Base-by-base conservation (phyloP, 2,888 invertebrate genomes). In the Venusia cambrica region DNA sequence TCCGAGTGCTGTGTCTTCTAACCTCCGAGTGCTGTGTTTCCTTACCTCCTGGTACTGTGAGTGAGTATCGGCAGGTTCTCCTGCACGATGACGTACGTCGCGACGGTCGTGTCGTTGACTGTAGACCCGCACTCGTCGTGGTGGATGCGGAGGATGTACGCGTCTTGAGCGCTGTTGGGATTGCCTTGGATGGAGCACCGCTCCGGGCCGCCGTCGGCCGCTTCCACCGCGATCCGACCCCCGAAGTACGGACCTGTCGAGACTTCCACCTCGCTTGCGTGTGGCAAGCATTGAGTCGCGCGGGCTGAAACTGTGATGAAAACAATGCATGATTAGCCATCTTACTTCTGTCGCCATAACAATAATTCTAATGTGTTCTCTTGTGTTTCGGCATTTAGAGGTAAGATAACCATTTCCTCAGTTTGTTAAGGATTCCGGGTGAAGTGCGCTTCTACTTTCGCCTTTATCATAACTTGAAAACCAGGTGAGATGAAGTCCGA, bases 1-100 rank as follows among this genome's bases (percentile, higher is more conserved):
- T n/a, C n/a, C n/a, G n/a, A n/a, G n/a, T n/a, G n/a, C n/a, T n/a
- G n/a, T 19, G 8, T 1, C 2, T 19, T 32, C 5, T 13, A 24
- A 7, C 6, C 3, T 9, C n/a, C n/a, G n/a, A n/a, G n/a, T n/a
- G n/a, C n/a, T n/a, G n/a, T n/a, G n/a, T n/a, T n/a, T n/a, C n/a
- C 27, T 20, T 68, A 90, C 90, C 90, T 88, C 49, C 94, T 76
- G 1, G 94, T 94, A 60, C 93, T 93, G 68, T 95, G 94, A 0
- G 95, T 95, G 18, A 95, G 88, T 57, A 95, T 94, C 2, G 94
- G 93, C 36, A 94, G 76, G 73, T 94, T 94, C 70, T 95, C 95
- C 69, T 94, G 94, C 3, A 95, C 95, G 14, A 94, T 90, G 12
- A 95, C 93, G 64, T 94, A 94, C 0, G 94, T 94, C 19, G 94